Percentiles rank a stretch among this genome's conserved stretches.
Evolutionary conservation across 2,113 vertebrate genomes (phyloP).

Genomic region (Nycticebus coucang): DNA sequence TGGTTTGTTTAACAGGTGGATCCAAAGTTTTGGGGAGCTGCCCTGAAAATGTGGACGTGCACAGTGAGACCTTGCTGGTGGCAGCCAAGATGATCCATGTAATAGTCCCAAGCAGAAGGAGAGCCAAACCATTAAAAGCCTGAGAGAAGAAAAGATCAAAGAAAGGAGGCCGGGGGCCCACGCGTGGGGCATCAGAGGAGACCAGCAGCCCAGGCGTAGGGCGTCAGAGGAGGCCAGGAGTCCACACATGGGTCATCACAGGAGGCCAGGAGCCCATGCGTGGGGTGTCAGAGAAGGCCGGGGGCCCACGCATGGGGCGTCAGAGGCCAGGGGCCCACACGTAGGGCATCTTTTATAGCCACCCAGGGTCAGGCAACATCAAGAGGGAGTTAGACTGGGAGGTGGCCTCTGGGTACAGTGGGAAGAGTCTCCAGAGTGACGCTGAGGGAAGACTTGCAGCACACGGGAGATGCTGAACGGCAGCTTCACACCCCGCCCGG

Average conservation of each 20-base stretch:
- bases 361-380: neutral
- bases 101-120: neutral
- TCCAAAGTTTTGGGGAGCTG: neutral
- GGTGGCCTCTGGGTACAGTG: neutral
- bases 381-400: neutral
- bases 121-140: neutral
- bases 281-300: neutral
- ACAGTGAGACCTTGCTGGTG: neutral
- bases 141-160: neutral
- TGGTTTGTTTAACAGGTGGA: neutral
- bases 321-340: neutral
- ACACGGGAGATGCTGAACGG: neutral
- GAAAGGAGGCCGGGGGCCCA: neutral
- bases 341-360: neutral
- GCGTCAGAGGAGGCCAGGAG: neutral
- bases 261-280: neutral
- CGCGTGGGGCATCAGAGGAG: neutral
- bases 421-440: conserved; percentile 1
- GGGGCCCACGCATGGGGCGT: neutral
- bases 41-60: neutral
- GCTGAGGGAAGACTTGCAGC: neutral
- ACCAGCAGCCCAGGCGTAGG: neutral
- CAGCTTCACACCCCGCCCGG: neutral
- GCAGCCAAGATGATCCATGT: neutral
- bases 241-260: neutral